Evolutionary conservation across 2,888 invertebrate genomes (phyloP).

Genomic region (Lasioglossum calceatum): DNA sequence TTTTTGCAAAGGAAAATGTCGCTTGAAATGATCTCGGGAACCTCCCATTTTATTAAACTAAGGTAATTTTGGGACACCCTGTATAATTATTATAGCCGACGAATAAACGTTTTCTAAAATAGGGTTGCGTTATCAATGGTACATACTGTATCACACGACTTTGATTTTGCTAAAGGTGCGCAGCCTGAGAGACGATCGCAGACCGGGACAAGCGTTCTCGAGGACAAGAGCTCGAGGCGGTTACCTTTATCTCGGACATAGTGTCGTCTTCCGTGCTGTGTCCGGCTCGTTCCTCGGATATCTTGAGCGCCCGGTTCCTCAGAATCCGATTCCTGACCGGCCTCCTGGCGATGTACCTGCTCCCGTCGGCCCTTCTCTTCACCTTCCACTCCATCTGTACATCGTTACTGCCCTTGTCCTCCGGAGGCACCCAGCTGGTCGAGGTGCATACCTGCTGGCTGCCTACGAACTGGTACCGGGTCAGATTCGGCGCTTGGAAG

Average conservation of each 20-base stretch:
- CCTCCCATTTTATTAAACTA: too few species aligned
- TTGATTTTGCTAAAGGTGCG: background rate
- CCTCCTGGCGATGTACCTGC: conserved; percentile 90
- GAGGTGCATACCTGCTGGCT: conserved; percentile 85
- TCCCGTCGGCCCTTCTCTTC: conserved; percentile 91
- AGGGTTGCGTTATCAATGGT: too few species aligned
- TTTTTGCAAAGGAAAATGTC: too few species aligned
- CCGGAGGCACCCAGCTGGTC: conserved; percentile 74
- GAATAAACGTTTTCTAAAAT: too few species aligned
- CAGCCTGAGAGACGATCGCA: background rate
- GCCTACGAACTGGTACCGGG: conserved; percentile 87
- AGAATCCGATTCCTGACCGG: conserved; percentile 89
- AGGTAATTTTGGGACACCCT: too few species aligned
- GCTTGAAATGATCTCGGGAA: too few species aligned
- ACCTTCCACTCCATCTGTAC: conserved; percentile 90
- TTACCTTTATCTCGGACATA: conserved; percentile 90
- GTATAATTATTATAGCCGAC: too few species aligned
- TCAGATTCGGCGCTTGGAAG: conserved; percentile 86
- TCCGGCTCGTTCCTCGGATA: conserved; percentile 88
- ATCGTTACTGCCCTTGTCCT: conserved; percentile 77
- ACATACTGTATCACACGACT: background rate
- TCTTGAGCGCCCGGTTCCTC: conserved; percentile 88
- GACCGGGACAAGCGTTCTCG: background rate
- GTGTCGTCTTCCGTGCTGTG: conserved; percentile 91
- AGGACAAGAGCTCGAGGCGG: background rate